Base-by-base conservation (phyloP, 2,797 vertebrate genomes). In the Darevskia nairensis region DNA sequence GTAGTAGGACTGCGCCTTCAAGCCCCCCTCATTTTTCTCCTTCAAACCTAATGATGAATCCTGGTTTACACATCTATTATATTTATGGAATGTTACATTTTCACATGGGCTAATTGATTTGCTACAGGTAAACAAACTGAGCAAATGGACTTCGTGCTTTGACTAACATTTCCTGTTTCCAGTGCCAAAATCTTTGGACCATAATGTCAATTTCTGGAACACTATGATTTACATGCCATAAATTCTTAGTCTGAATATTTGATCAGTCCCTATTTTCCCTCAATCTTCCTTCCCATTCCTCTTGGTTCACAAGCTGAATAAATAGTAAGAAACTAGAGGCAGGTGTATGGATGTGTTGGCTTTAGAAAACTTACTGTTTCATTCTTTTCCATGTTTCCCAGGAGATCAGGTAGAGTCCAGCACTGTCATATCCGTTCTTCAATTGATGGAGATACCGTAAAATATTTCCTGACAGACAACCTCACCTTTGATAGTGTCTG, bases 361-460 rank as follows among this genome's bases (percentile, higher is more conserved):
- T 78, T 80, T 39, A 46, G 39, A 61, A 88, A 80, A 15, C 7
- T 68, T 3, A 29, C 21, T 41, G 9, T n/a, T 2, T 50, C 87
- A 76, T 81, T 50, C 13, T 89, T 66, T 0, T 0, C 0, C 3
- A 2, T 41, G 85, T 87, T 84, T 50, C 84, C 2, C 94, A 99
- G 99, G 99, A 97, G 98, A 71, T 95, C 95, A 1, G 98, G 98
- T 69, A 96, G 98, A 80, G 99, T 99, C 86, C 99, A 99, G 95
- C 99, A 99, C 96, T 99, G 99, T 88, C 97, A 97, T 3, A 98
- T 99, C 86, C 98, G 98, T 85, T 98, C 98, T 0, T 93, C 87
- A 13, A 66, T 94, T 0, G 98, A 99, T 1, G 98, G 96, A 0
- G 96, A 96, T 1, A 29, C 90, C 87, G 92, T 94, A 4, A 97